Evolutionary conservation across 1,140 invertebrate species (phyloP).

Genomic region (Drosophila sulfurigaster): DNA sequence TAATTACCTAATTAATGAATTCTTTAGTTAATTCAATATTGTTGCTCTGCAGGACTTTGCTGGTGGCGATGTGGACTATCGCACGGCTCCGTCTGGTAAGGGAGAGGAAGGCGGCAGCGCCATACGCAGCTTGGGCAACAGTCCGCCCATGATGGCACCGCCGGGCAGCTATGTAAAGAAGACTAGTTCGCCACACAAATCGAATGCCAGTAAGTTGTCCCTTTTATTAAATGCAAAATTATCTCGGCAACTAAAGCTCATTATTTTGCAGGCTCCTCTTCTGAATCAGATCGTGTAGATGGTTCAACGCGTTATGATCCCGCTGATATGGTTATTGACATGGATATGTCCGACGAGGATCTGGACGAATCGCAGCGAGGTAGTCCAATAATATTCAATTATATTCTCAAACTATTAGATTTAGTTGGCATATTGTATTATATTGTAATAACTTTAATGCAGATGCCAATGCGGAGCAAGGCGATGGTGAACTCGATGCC

Average conservation of each 20-base stretch:
- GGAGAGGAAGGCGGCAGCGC: slow-evolving; percentile 39
- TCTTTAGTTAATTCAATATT: background rate
- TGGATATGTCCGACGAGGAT: slow-evolving; percentile 91
- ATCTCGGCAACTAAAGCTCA: background rate
- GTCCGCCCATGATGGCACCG: slow-evolving; percentile 67
- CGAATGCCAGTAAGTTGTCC: slow-evolving; percentile 79
- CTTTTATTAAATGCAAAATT: background rate
- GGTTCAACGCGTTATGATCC: slow-evolving; percentile 76
- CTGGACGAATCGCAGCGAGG: slow-evolving; percentile 77
- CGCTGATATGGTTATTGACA: slow-evolving; percentile 88
- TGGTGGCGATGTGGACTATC: slow-evolving; percentile 72
- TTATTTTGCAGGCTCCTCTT: slow-evolving; percentile 64
- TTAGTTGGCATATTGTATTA: slow-evolving; percentile 9
- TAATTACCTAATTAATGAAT: background rate
- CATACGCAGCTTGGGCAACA: slow-evolving; percentile 45
- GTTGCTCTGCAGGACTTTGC: slow-evolving; percentile 54
- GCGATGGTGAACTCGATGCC: slow-evolving; percentile 53
- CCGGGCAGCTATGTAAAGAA: slow-evolving; percentile 58
- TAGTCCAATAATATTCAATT: slow-evolving; percentile 27
- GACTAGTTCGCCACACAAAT: slow-evolving; percentile 82
- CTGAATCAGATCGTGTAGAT: slow-evolving; percentile 77
- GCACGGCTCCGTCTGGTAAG: slow-evolving; percentile 39
- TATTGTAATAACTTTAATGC: slow-evolving; percentile 31
- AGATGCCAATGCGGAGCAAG: slow-evolving; percentile 55
- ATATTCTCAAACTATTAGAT: background rate